phyloP scores from a whole-genome alignment of 2,888 invertebrate species.

The Drosophila dives region DNA sequence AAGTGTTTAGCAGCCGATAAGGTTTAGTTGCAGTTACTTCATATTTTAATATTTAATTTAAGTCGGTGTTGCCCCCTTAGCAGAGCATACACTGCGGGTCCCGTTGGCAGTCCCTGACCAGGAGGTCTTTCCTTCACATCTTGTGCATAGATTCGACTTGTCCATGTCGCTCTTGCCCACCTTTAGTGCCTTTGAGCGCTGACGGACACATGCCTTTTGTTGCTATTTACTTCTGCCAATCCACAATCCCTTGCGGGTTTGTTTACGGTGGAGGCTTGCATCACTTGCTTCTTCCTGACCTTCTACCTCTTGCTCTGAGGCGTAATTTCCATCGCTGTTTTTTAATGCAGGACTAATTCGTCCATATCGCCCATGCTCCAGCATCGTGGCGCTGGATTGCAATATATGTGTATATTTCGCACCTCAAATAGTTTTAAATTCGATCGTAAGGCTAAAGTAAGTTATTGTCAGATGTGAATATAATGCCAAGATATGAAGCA shows the following conservation, averaged over 20 bases:
- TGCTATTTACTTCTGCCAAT: too few species aligned
- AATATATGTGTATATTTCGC: slow-evolving; percentile 1
- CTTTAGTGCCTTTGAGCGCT: not conserved
- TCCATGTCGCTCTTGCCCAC: not conserved
- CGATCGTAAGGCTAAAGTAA: slow-evolving; percentile 5
- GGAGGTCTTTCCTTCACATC: not conserved
- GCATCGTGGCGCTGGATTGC: not conserved
- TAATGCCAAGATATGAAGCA: not conserved
- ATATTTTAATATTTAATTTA: not conserved
- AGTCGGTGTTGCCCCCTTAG: not conserved
- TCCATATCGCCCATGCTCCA: not conserved
- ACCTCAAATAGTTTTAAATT: slow-evolving; percentile 38
- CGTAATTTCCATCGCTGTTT: not conserved
- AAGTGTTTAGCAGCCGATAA: not conserved
- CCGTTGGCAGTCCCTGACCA: not conserved
- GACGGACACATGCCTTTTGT: too few species aligned
- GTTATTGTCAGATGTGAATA: not conserved
- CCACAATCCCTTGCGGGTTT: too few species aligned
- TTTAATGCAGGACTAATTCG: not conserved
- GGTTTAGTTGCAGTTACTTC: too few species aligned
- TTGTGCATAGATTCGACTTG: not conserved
- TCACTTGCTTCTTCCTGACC: not conserved
- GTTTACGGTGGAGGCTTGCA: not conserved
- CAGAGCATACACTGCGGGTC: too few species aligned
- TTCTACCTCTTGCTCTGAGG: not conserved